Percentiles rank a stretch among this genome's conserved stretches.
phyloP scores from a whole-genome alignment of 2,797 vertebrate species.

The Cheirogaleus major region DNA sequence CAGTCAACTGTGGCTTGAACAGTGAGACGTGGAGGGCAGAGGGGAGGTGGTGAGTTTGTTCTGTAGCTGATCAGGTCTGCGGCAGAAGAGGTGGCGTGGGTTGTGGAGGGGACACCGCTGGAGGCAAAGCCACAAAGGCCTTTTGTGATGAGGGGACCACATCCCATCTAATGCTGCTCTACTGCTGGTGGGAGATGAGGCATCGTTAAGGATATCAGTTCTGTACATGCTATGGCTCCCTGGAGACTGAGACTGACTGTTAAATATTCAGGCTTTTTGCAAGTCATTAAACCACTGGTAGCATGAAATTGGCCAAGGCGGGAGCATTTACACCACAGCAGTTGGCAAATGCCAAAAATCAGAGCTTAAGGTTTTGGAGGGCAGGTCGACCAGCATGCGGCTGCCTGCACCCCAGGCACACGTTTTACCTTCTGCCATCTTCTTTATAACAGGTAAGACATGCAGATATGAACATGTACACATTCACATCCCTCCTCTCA shows the following conservation, averaged over 20 bases:
- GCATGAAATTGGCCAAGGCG: neutral
- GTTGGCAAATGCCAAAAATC: no score
- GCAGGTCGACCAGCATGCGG: rapidly evolving
- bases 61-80: neutral
- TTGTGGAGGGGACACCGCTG: rapidly evolving
- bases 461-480: rapidly evolving
- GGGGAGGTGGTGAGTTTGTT: neutral
- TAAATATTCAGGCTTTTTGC: neutral
- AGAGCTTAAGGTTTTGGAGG: neutral
- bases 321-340: neutral
- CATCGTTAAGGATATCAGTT: rapidly evolving
- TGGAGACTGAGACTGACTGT: rapidly evolving
- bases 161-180: neutral
- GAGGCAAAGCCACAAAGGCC: rapidly evolving
- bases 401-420: rapidly evolving
- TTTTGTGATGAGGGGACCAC: neutral
- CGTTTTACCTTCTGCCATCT: rapidly evolving
- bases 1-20: neutral
- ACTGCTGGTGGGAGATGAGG: no score
- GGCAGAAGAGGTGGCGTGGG: no score
- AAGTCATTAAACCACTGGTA: neutral
- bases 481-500: rapidly evolving
- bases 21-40: no score
- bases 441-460: rapidly evolving
- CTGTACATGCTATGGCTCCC: rapidly evolving